Conservation (phyloP, 92 coral and sea anemone species). For the Umimayanthus kanabou region DNA sequence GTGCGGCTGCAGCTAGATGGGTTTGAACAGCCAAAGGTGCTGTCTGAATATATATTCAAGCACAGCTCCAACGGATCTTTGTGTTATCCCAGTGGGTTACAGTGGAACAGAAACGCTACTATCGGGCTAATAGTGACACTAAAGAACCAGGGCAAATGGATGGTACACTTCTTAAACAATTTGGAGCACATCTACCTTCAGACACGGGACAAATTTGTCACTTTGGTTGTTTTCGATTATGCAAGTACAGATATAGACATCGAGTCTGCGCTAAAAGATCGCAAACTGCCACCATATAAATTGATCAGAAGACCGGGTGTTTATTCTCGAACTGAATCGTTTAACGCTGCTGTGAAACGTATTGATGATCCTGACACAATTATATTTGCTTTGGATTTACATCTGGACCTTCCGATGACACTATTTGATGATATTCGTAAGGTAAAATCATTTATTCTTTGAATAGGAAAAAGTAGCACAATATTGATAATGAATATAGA, state of each 20-base stretch:
- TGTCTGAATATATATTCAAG: constrained; percentile 81
- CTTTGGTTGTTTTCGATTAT: constrained; percentile 59
- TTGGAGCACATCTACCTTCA: constrained; percentile 58
- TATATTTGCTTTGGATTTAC: constrained; percentile 53
- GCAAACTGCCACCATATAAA: constrained; percentile 56
- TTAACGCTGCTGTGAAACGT: constrained; percentile 52
- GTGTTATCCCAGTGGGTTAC: constrained; percentile 49
- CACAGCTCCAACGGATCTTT: constrained; percentile 22
- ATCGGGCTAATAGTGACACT: constrained; percentile 49
- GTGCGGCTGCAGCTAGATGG: constrained; percentile 45
- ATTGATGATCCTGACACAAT: constrained; percentile 49
- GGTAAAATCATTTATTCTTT: constrained; percentile 1
- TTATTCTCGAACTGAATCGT: constrained; percentile 51
- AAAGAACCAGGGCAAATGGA: constrained; percentile 67
- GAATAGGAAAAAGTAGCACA: not conserved
- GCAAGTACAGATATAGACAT: constrained; percentile 61
- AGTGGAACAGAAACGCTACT: too few relatives aligned
- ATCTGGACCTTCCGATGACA: constrained; percentile 46
- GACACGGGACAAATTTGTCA: constrained; percentile 57
- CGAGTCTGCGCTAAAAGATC: constrained; percentile 49
- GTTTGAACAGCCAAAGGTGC: constrained; percentile 32
- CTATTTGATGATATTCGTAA: constrained; percentile 52
- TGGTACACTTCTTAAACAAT: constrained; percentile 67
- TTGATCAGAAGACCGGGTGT: constrained; percentile 34
- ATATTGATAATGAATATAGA: too few relatives aligned